Conservation (phyloP, 2,797 vertebrate genomes). For the Bovichtus diacanthus region DNA sequence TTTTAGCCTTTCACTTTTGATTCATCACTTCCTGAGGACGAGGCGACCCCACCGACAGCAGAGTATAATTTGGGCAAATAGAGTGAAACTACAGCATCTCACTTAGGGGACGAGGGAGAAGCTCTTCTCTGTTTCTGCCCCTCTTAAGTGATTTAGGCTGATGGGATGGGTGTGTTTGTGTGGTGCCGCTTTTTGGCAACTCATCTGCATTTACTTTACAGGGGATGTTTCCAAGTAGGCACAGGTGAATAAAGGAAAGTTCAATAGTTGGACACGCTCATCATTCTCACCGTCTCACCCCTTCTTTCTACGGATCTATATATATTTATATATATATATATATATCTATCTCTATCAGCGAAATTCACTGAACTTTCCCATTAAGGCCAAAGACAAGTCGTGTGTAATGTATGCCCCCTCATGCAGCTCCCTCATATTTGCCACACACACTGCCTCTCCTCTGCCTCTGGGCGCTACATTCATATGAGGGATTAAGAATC, state of each 20-base stretch:
- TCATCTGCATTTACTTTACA: slow-evolving; percentile 20
- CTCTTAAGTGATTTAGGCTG: slow-evolving; percentile 69
- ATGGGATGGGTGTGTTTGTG: slow-evolving; percentile 59
- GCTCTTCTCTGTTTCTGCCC: slow-evolving; percentile 58
- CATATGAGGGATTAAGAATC: slow-evolving; percentile 75
- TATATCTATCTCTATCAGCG: too few species aligned
- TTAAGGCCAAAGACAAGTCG: slow-evolving; percentile 62
- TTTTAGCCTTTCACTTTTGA: slow-evolving; percentile 75
- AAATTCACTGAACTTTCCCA: slow-evolving; percentile 61
- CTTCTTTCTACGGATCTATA: slow-evolving; percentile 61
- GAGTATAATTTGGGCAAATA: slow-evolving; percentile 73
- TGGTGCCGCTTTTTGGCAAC: slow-evolving; percentile 20
- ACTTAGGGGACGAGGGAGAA: slow-evolving; percentile 56
- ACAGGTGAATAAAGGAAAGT: slow-evolving; percentile 48
- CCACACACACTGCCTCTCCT: slow-evolving; percentile 50
- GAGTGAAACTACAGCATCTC: slow-evolving; percentile 76
- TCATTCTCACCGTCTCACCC: slow-evolving; percentile 16
- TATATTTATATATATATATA: slow-evolving; percentile 65
- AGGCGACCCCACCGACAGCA: slow-evolving; percentile 57
- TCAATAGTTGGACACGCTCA: slow-evolving; percentile 62
- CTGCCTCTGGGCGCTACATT: slow-evolving; percentile 61
- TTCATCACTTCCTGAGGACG: slow-evolving; percentile 71
- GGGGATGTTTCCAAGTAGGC: slow-evolving; percentile 17
- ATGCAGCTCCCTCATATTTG: slow-evolving; percentile 59
- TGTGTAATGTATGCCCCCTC: slow-evolving; percentile 76